Evolutionary conservation across 2,797 vertebrate genomes (phyloP).

Genomic region (Danio kyathit): DNA sequence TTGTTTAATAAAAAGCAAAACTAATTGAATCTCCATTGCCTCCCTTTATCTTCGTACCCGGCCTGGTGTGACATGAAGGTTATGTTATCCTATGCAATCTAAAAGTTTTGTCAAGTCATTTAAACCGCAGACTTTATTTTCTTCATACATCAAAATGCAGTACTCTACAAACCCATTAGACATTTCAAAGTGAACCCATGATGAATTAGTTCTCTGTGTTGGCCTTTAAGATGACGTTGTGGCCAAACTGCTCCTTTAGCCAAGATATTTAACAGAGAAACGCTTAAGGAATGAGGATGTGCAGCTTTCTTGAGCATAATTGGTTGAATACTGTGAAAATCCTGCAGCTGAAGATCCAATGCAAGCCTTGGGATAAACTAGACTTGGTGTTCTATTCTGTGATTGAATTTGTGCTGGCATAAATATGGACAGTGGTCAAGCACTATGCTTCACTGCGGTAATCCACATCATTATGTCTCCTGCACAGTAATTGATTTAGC

Average conservation of each 20-base stretch:
- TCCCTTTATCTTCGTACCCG: no score
- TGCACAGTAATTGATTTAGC: constrained; percentile 17
- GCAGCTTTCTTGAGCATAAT: not conserved
- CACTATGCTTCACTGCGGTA: constrained; percentile 12
- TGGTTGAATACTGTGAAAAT: constrained; percentile 2
- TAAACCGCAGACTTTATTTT: constrained; percentile 2
- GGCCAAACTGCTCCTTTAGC: not conserved
- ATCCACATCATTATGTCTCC: constrained; percentile 16
- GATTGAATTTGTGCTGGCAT: constrained; percentile 25
- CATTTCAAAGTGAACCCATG: not conserved
- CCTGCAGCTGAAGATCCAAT: not conserved
- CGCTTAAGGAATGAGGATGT: not conserved
- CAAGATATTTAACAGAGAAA: not conserved
- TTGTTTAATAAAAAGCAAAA: no score
- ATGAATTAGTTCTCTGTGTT: not conserved
- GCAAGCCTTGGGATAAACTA: not conserved
- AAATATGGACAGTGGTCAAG: constrained; percentile 27
- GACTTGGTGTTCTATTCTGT: not conserved
- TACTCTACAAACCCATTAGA: constrained; percentile 5
- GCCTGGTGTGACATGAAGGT: not conserved
- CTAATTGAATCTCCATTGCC: no score
- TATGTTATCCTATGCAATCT: not conserved
- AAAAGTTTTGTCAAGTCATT: not conserved
- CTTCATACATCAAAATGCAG: constrained; percentile 6
- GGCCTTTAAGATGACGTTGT: not conserved